phyloP scores from a whole-genome alignment of 2,888 invertebrate genomes.

The Apotomis turbidana region DNA sequence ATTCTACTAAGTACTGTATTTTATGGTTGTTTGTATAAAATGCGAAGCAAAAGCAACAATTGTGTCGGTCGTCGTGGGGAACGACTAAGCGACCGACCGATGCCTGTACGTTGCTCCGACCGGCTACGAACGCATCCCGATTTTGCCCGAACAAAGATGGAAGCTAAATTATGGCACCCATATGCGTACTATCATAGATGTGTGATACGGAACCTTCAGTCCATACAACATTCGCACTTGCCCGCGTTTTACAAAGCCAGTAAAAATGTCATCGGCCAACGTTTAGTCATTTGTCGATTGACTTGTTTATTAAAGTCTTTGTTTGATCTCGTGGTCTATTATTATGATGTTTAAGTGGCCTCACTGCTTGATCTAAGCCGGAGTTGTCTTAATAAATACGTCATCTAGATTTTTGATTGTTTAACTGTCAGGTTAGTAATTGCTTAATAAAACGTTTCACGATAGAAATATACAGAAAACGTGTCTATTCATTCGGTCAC shows the following conservation, averaged over 20 bases:
- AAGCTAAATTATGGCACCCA: no score
- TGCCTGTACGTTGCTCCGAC: no score
- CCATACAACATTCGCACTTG: background rate
- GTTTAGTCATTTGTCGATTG: conserved; percentile 18
- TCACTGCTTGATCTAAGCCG: conserved; percentile 7
- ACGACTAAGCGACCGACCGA: no score
- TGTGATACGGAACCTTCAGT: conserved; percentile 15
- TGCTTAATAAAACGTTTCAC: background rate
- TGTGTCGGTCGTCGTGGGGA: no score
- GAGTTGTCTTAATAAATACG: background rate
- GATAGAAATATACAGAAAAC: background rate
- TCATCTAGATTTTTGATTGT: background rate
- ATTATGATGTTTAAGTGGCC: background rate
- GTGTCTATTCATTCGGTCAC: background rate
- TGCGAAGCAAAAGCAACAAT: no score
- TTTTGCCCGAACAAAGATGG: no score
- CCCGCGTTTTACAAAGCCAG: conserved; percentile 2
- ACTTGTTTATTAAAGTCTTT: conserved; percentile 27
- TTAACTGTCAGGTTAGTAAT: background rate
- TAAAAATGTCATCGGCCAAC: conserved; percentile 35
- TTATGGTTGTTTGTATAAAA: no score
- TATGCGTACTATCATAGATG: background rate
- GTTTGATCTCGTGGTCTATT: background rate
- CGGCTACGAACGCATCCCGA: no score
- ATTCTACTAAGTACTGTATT: no score